Conservation (phyloP, 2,113 vertebrate genomes). For the Sialia sialis region DNA sequence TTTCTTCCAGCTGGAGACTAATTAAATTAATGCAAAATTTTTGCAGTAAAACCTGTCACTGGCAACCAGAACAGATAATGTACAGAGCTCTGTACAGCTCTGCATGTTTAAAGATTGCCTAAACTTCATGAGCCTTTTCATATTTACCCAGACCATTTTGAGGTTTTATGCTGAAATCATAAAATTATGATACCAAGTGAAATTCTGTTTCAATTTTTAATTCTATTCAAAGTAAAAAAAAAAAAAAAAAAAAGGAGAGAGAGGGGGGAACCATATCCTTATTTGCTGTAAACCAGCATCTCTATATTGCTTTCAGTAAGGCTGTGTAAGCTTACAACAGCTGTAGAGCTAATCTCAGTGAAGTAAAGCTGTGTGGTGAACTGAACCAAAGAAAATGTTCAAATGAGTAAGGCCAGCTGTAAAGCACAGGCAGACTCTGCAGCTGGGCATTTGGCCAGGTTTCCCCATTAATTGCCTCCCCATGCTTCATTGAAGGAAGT, state of each 20-base stretch:
- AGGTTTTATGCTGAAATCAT: neutral
- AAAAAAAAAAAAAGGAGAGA: neutral
- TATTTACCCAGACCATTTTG: neutral
- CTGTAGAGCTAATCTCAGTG: conserved; percentile 17
- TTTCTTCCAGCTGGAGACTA: neutral
- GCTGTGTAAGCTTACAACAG: neutral
- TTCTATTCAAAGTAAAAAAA: neutral
- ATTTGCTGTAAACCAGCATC: neutral
- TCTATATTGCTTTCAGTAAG: neutral
- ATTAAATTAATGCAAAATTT: neutral
- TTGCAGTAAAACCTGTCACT: neutral
- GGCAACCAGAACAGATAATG: neutral
- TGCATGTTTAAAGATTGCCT: neutral
- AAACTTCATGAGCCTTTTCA: neutral
- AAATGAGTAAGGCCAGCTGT: conserved; percentile 50
- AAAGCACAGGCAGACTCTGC: conserved; percentile 2
- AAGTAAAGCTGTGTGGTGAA: conserved; percentile 36
- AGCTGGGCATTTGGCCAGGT: conserved; percentile 28
- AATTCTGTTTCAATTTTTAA: neutral
- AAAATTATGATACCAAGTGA: neutral
- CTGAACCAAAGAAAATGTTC: conserved; percentile 53
- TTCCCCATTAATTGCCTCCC: conserved; percentile 52
- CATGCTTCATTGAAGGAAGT: conserved; percentile 41
- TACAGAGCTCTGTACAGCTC: neutral
- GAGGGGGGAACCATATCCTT: neutral